phyloP scores from a whole-genome alignment of 2,797 vertebrate genomes.

The Miichthys miiuy region DNA sequence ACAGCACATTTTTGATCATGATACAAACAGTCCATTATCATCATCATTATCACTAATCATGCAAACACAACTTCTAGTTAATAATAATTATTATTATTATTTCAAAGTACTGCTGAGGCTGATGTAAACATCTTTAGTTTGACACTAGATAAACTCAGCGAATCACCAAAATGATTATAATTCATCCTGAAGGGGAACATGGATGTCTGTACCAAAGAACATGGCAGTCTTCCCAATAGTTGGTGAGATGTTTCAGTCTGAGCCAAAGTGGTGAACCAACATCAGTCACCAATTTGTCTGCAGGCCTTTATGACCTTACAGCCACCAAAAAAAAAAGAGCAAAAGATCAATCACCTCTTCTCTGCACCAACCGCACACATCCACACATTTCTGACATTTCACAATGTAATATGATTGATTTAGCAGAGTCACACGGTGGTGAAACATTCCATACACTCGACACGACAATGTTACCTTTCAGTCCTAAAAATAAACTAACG shows the following conservation, averaged over 20 bases:
- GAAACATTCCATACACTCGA: conserved; percentile 65
- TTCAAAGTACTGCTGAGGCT: too few relatives aligned
- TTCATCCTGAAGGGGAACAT: too few relatives aligned
- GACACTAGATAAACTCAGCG: too few relatives aligned
- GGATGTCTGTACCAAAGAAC: too few relatives aligned
- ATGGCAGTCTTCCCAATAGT: background rate
- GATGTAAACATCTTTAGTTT: too few relatives aligned
- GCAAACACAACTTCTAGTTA: too few relatives aligned
- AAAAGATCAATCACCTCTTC: conserved; percentile 18
- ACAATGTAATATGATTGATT: conserved; percentile 59
- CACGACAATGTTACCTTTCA: conserved; percentile 59
- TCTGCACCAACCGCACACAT: background rate
- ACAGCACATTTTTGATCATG: too few relatives aligned
- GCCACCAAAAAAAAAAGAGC: background rate
- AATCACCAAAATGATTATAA: too few relatives aligned
- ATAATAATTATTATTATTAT: too few relatives aligned
- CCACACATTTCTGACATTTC: conserved; percentile 66
- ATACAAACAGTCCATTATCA: too few relatives aligned
- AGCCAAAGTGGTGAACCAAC: too few relatives aligned
- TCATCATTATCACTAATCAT: too few relatives aligned
- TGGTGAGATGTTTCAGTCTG: background rate
- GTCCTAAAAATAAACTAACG: conserved; percentile 38
- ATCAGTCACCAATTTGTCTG: background rate
- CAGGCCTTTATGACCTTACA: background rate
- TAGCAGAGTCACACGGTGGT: conserved; percentile 48